Conservation (phyloP, 2,797 vertebrate genomes). For the Apogon talboti region DNA sequence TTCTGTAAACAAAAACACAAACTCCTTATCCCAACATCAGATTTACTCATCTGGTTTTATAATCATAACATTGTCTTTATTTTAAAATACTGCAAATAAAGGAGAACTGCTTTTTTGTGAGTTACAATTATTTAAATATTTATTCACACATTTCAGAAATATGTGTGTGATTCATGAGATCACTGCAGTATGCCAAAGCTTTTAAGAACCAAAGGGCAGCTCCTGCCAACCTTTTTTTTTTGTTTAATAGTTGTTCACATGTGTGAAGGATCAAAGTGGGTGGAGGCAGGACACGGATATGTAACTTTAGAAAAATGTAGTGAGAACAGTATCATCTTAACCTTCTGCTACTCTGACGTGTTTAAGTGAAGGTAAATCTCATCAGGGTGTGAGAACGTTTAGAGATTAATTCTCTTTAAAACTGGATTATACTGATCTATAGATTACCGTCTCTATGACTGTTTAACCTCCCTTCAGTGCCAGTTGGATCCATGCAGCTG, state of each 20-base stretch:
- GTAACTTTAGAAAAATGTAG: not conserved
- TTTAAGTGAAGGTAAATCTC: not conserved
- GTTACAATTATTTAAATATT: conserved; percentile 6
- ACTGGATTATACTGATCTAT: not conserved
- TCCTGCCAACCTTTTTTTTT: conserved; percentile 2
- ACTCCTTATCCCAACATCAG: conserved; percentile 18
- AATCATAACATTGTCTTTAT: conserved; percentile 2
- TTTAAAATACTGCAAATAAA: conserved; percentile 14
- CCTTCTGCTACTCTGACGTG: conserved; percentile 1
- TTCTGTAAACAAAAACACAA: conserved; percentile 35
- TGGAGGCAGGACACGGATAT: not conserved
- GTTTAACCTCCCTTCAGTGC: not conserved
- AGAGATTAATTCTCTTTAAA: not conserved
- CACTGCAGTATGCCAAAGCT: conserved; percentile 9
- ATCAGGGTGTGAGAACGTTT: no score
- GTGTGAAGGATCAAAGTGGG: conserved; percentile 33
- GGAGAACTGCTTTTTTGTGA: conserved; percentile 8
- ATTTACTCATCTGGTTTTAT: conserved; percentile 24
- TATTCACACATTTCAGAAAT: conserved; percentile 2
- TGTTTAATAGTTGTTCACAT: conserved; percentile 18
- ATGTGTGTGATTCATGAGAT: conserved; percentile 6
- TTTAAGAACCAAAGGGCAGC: not conserved
- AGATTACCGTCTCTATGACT: not conserved
- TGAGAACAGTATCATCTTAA: not conserved
- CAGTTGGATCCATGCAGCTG: conserved; percentile 2